A percentile compares a stretch with the other conserved stretches of the same genome.
Conservation (phyloP, 1,140 invertebrate genomes). For the Sminthurinus signatus region DNA sequence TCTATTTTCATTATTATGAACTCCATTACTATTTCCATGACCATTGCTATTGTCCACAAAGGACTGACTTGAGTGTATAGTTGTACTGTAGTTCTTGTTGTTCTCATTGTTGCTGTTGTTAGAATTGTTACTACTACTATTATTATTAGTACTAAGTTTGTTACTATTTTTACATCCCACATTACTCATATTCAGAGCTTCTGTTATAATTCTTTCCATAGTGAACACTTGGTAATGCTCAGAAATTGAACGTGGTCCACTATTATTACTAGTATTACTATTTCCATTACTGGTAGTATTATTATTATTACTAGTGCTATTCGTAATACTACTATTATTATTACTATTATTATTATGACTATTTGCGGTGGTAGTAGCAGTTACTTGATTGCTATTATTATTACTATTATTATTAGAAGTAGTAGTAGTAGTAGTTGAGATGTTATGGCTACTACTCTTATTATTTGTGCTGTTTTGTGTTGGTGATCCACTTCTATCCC, state of each 20-base stretch:
- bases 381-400: slow-evolving; percentile 6
- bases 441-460: not conserved
- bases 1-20: not conserved
- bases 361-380: not conserved
- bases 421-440: no score
- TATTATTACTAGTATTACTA: not conserved
- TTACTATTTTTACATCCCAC: slow-evolving; percentile 34
- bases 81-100: slow-evolving; percentile 10
- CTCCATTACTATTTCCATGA: not conserved
- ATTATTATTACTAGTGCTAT: not conserved
- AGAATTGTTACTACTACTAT: slow-evolving; percentile 3
- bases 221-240: slow-evolving; percentile 37
- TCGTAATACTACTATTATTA: not conserved
- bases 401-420: slow-evolving; percentile 18
- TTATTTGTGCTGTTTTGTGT: not conserved
- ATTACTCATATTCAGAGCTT: slow-evolving; percentile 37
- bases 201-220: slow-evolving; percentile 39
- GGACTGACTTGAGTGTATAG: slow-evolving; percentile 1
- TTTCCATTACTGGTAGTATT: not conserved
- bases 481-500: not conserved
- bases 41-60: slow-evolving; percentile 2
- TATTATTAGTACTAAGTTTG: slow-evolving; percentile 1
- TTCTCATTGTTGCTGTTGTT: slow-evolving; percentile 13
- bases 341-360: not conserved
- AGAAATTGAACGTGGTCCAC: slow-evolving; percentile 8